Evolutionary conservation across 2,113 vertebrate genomes (phyloP).

Genomic region (Heptranchias perlo): DNA sequence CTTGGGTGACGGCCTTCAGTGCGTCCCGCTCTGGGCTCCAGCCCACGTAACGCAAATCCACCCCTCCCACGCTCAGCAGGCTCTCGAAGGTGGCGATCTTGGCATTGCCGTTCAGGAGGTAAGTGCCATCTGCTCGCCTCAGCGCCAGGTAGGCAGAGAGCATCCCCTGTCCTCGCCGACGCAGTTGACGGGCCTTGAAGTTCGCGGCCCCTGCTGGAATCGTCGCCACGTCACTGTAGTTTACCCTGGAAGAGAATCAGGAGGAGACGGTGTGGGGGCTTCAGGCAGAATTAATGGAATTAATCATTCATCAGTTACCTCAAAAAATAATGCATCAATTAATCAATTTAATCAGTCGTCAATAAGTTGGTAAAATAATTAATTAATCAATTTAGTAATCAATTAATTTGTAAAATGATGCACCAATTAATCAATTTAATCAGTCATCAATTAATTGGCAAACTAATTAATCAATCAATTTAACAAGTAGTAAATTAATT

Average conservation of each 20-base stretch:
- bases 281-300: too few species aligned
- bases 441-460: too few species aligned
- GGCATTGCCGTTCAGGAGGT: background rate
- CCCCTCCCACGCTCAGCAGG: background rate
- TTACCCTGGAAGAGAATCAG: background rate
- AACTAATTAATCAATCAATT: too few species aligned
- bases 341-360: too few species aligned
- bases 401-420: too few species aligned
- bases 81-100: background rate
- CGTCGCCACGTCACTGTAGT: background rate
- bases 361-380: too few species aligned
- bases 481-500: too few species aligned
- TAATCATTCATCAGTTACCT: too few species aligned
- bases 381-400: too few species aligned
- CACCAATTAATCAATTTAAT: too few species aligned
- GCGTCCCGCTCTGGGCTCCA: background rate
- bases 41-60: background rate
- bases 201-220: background rate
- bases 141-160: background rate
- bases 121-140: background rate
- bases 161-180: background rate
- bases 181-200: background rate
- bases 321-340: too few species aligned
- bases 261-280: too few species aligned
- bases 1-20: background rate